Percentiles rank a stretch among this genome's conserved stretches.
These are phyloP conservation scores for human (Homo sapiens) DNA, from an alignment of 2,113 vertebrate species.

Conservation along the genomic window DNA sequence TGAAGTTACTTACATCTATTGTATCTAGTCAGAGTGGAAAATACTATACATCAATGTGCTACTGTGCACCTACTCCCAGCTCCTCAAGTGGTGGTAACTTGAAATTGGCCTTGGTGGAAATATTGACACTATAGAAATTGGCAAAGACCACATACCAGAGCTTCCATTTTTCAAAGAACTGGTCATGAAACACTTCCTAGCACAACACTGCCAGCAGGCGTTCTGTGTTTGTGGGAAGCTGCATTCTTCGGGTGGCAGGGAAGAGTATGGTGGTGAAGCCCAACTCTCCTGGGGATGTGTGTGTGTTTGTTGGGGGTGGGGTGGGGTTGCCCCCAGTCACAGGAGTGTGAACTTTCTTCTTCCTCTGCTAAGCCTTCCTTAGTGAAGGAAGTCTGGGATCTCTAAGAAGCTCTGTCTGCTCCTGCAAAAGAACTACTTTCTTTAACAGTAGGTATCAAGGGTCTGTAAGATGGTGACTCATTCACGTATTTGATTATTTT, in stretches of 20 bases:
- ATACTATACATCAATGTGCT: neutral
- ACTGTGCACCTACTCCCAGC: neutral
- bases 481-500: neutral
- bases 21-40: neutral
- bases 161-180: neutral
- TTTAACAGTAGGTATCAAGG: neutral
- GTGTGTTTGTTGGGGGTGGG: neutral
- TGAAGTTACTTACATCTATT: neutral
- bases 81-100: neutral
- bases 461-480: neutral
- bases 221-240: neutral
- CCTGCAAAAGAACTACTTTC: neutral
- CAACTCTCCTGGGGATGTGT: fast-evolving
- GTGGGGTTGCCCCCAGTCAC: neutral
- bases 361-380: neutral
- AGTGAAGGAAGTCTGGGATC: neutral
- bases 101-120: neutral
- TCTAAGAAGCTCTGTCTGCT: neutral
- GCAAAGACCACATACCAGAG: neutral
- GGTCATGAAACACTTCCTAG: neutral
- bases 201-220: fast-evolving
- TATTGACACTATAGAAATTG: neutral
- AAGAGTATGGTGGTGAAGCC: neutral
- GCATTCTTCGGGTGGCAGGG: neutral
- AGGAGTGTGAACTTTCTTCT: neutral